These are phyloP conservation scores for Parambassis ranga DNA, from an alignment of 2,797 vertebrate genomes.

Conservation along the genomic window DNA sequence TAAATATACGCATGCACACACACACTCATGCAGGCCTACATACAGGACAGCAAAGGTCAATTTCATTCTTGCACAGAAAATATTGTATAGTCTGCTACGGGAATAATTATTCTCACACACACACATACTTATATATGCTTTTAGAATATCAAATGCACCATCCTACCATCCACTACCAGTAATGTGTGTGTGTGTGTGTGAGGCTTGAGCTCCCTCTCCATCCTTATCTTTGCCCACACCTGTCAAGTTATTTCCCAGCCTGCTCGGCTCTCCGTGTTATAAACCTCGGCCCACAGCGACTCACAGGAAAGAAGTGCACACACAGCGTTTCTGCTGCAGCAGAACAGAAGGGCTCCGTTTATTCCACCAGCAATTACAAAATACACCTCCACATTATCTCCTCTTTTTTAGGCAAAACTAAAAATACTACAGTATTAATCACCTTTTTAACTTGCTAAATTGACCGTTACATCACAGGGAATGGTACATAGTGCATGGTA, in stretches of 20 bases:
- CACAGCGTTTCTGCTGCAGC: slow-evolving; percentile 19
- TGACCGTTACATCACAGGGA: neutral
- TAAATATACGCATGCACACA: neutral
- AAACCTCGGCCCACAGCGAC: neutral
- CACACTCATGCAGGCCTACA: fast-evolving
- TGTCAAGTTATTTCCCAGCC: slow-evolving; percentile 33
- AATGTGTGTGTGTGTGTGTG: neutral
- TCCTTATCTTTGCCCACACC: slow-evolving; percentile 37
- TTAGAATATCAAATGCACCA: neutral
- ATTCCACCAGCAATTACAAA: neutral
- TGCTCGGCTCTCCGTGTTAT: slow-evolving; percentile 6
- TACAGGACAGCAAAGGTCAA: neutral
- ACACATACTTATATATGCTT: no score
- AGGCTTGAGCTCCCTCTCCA: slow-evolving; percentile 3
- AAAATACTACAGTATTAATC: neutral
- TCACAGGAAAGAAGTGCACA: slow-evolving; percentile 2
- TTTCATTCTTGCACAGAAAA: neutral
- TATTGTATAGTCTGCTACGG: no score
- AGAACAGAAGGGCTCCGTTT: neutral
- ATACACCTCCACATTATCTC: neutral
- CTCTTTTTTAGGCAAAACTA: neutral
- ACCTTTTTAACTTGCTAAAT: neutral
- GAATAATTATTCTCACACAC: no score
- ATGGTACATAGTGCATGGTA: no score
- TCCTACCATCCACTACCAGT: neutral